Base-by-base conservation (phyloP, 2,797 vertebrate genomes). In the Myiotriccus ornatus region DNA sequence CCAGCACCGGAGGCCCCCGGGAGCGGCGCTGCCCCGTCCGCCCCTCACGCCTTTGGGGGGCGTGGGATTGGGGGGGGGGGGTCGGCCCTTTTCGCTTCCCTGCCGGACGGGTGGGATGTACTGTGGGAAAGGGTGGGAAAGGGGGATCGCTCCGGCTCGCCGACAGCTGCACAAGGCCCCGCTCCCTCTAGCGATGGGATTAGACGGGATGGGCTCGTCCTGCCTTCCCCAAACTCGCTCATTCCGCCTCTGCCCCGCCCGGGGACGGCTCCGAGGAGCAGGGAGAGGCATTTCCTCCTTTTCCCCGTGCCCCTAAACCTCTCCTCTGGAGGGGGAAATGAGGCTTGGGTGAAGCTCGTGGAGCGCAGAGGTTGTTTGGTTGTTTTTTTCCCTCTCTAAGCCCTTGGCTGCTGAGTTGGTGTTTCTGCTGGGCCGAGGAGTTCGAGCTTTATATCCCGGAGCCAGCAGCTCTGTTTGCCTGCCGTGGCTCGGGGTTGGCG, bases 161-260 rank as follows among this genome's bases (percentile, higher is more conserved):
- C 60, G 1, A 69, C 87, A 69, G 94, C 91, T 67, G 90, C 49
- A 59, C 15, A 28, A 44, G 85, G 85, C 75, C 75, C 37, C 7
- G 23, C 89, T 94, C 91, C 95, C 91, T 75, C 93, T 90, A 17
- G 84, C 50, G 91, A 86, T 69, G 89, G 67, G 11, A 70, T 56
- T 5, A 4, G 16, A 16, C 76, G 83, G 85, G 83, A 78, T 89
- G 91, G 93, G 65, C 53, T 89, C 8, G 70, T 77, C 41, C 57
- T 90, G n/a, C 79, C 73, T 94, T 91, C 88, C 90, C 80, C 65
- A 71, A 84, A 91, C 76, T 87, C 90, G 49, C 28, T 83, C 37
- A 12, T 75, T 91, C 75, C 79, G 80, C 80, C 74, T 15, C 84
- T 85, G 88, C 92, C 90, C 85, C 92, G 76, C 95, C 95, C 90